Evolutionary conservation across 2,797 vertebrate species (phyloP).

Genomic region (Crypturellus tataupa): DNA sequence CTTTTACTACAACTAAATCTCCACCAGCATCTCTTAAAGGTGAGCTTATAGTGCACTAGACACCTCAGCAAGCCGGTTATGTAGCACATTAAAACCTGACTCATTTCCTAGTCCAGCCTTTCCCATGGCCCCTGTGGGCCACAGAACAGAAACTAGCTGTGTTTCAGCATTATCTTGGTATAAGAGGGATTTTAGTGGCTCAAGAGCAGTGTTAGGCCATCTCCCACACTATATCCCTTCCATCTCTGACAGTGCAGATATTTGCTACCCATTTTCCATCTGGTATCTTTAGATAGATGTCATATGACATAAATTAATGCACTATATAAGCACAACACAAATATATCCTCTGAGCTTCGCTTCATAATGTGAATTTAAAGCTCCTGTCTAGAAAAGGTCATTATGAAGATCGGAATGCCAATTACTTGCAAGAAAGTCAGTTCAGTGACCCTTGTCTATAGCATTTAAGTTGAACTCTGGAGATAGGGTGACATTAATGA

Average conservation of each 20-base stretch:
- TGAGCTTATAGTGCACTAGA: slow-evolving; percentile 26
- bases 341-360: background rate
- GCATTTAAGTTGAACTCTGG: background rate
- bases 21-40: slow-evolving; percentile 85
- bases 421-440: background rate
- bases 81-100: rapidly evolving
- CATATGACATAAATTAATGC: rapidly evolving
- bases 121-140: background rate
- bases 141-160: background rate
- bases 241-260: background rate
- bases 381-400: background rate
- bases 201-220: background rate
- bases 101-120: background rate
- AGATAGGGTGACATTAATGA: background rate
- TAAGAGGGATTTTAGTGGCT: background rate
- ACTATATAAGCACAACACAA: background rate
- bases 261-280: background rate
- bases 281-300: background rate
- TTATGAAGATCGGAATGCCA: background rate
- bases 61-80: rapidly evolving
- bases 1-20: slow-evolving; percentile 85
- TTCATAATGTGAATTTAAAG: background rate
- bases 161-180: background rate
- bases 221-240: background rate
- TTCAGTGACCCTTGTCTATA: background rate